Percentiles rank a stretch among this genome's conserved stretches.
These are phyloP conservation scores for Callinectes sapidus DNA, from an alignment of 2,888 invertebrate species.

Conservation along the genomic window DNA sequence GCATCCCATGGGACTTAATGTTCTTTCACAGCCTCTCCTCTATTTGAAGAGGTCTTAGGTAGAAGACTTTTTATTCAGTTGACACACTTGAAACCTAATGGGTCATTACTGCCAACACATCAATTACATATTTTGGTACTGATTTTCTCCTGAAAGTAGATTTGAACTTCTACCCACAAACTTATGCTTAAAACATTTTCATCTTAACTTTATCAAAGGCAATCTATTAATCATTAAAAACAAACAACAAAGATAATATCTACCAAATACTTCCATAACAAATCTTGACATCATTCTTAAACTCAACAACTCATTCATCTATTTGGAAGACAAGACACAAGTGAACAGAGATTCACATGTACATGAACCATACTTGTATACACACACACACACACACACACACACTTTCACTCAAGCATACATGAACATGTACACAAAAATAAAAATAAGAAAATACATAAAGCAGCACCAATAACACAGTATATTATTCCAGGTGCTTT, in stretches of 20 bases:
- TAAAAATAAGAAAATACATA: not conserved
- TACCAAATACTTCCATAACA: not conserved
- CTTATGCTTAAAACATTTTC: not conserved
- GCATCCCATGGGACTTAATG: not conserved
- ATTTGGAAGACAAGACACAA: constrained; percentile 40
- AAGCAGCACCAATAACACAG: no score
- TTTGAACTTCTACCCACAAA: not conserved
- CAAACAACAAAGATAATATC: constrained; percentile 18
- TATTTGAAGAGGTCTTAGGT: not conserved
- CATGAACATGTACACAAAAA: not conserved
- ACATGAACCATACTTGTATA: not conserved
- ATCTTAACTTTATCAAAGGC: not conserved
- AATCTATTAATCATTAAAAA: constrained; percentile 15
- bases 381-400: not conserved
- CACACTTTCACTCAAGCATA: not conserved
- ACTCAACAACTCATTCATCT: constrained; percentile 27
- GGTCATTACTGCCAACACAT: not conserved
- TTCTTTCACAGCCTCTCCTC: not conserved
- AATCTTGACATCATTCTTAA: not conserved
- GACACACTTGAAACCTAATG: not conserved
- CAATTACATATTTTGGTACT: not conserved
- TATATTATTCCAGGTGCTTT: not conserved
- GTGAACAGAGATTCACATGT: not conserved
- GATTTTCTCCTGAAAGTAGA: not conserved
- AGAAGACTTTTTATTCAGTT: not conserved